Conservation (phyloP, 2,888 invertebrate species). For the Torymus texanus region DNA sequence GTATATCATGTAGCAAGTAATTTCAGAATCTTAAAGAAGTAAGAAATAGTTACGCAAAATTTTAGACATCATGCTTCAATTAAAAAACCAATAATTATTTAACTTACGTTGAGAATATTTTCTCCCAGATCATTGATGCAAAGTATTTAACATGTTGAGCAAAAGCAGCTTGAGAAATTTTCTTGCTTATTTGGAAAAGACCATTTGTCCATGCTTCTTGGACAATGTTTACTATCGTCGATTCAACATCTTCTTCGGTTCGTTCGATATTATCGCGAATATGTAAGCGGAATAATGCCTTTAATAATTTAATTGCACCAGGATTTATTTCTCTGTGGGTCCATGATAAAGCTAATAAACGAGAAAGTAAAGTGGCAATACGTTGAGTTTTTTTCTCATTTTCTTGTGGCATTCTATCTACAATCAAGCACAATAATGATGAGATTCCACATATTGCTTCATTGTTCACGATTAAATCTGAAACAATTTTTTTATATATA, state of each 20-base stretch:
- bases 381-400: constrained; percentile 54
- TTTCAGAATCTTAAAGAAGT: too few relatives aligned
- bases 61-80: too few relatives aligned
- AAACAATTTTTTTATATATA: constrained; percentile 60
- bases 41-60: too few relatives aligned
- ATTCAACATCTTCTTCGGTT: constrained; percentile 50
- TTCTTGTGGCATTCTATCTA: constrained; percentile 60
- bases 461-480: constrained; percentile 74
- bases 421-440: constrained; percentile 71
- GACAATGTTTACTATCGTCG: constrained; percentile 55
- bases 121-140: constrained; percentile 68
- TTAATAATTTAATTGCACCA: constrained; percentile 63
- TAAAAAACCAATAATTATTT: background rate
- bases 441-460: constrained; percentile 73
- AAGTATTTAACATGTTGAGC: constrained; percentile 67
- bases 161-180: constrained; percentile 62
- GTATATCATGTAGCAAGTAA: too few relatives aligned
- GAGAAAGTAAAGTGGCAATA: constrained; percentile 61
- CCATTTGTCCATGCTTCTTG: constrained; percentile 64
- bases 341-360: constrained; percentile 64
- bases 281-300: constrained; percentile 65
- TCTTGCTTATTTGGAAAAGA: constrained; percentile 60
- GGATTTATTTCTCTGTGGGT: constrained; percentile 59
- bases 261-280: constrained; percentile 58
- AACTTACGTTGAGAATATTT: constrained; percentile 66